Percentiles rank a stretch among this genome's conserved stretches.
Evolutionary conservation across 2,888 invertebrate species (phyloP).

Genomic region (Ophion obscuratus): DNA sequence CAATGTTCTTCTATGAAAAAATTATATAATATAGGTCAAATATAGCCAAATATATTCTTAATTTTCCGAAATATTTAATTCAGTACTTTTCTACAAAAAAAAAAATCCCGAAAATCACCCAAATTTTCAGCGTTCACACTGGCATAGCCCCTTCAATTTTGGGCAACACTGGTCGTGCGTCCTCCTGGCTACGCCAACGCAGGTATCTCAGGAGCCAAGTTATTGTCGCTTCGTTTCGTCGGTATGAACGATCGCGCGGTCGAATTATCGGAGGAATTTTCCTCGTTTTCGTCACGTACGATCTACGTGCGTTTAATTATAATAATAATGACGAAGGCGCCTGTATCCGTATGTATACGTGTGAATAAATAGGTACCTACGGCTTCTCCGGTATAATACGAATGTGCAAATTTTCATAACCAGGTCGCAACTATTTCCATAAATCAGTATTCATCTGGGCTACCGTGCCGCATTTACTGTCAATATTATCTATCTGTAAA

Average conservation of each 20-base stretch:
- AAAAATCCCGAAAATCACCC: too few species aligned
- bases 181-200: too few species aligned
- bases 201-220: too few species aligned
- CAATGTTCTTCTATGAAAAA: too few species aligned
- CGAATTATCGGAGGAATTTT: constrained; percentile 23
- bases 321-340: not conserved
- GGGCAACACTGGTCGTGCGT: too few species aligned
- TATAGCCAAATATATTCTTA: too few species aligned
- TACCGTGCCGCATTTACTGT: constrained; percentile 64
- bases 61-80: too few species aligned
- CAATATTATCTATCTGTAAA: constrained; percentile 71
- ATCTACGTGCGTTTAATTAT: constrained; percentile 42
- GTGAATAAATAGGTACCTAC: constrained; percentile 33
- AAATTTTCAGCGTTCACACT: too few species aligned
- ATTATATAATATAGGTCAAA: too few species aligned
- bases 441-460: constrained; percentile 71
- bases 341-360: not conserved
- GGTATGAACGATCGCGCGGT: constrained; percentile 10
- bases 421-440: constrained; percentile 69
- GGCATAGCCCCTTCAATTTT: too few species aligned
- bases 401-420: constrained; percentile 63
- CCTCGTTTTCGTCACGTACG: constrained; percentile 41
- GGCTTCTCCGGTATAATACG: constrained; percentile 27
- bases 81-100: too few species aligned
- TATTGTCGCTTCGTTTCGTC: not conserved